Percentiles rank a stretch among this genome's conserved stretches.
These are phyloP conservation scores for Myotis yumanensis DNA, from an alignment of 2,113 vertebrate genomes.

Conservation along the genomic window DNA sequence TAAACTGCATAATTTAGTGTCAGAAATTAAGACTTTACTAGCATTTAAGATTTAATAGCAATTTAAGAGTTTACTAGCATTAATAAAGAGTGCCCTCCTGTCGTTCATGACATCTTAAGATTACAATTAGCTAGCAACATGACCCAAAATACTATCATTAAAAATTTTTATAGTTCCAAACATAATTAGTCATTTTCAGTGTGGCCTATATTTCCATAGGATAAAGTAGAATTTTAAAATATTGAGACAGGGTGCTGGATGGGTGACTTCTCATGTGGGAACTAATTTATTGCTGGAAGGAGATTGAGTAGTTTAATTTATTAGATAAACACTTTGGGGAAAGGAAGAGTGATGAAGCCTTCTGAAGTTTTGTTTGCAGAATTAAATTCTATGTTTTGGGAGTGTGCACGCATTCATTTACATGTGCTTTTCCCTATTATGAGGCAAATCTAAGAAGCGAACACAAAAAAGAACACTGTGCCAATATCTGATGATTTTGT, in stretches of 20 bases:
- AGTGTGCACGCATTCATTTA: not conserved
- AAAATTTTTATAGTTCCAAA: not conserved
- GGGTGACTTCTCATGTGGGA: not conserved
- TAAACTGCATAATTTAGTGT: not conserved
- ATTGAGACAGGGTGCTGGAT: not conserved
- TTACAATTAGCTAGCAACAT: not conserved
- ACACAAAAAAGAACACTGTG: not conserved
- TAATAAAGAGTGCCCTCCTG: not conserved
- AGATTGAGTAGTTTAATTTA: not conserved
- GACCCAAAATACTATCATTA: not conserved
- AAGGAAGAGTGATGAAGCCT: not conserved
- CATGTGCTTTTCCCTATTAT: not conserved
- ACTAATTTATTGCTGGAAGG: not conserved
- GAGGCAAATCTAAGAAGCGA: not conserved
- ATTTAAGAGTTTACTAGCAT: not conserved
- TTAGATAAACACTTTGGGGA: not conserved
- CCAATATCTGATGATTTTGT: not conserved
- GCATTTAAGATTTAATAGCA: not conserved
- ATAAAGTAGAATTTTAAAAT: constrained; percentile 36
- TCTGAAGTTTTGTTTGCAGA: not conserved
- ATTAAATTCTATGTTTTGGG: not conserved
- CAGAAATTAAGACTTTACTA: constrained; percentile 34
- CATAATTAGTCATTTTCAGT: not conserved
- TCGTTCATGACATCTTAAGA: constrained; percentile 3
- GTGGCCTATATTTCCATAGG: not conserved